Evolutionary conservation across 2,797 vertebrate genomes (phyloP), one percentile per base, ranked within the genome.

Genomic region (Sandelia bainsii): DNA sequence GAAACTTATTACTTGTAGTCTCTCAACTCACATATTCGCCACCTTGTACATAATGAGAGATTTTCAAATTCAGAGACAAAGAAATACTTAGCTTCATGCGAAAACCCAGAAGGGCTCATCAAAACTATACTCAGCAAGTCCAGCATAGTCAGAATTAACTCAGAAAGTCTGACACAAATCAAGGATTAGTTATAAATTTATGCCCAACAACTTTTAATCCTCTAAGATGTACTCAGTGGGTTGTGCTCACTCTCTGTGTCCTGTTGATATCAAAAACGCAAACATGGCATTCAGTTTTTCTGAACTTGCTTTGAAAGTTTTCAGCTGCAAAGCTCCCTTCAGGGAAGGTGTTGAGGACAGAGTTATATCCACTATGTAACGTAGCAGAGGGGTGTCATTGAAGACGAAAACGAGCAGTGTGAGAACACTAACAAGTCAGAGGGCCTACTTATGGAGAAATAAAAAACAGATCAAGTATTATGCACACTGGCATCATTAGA

Each of bases 111-210:
- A 49, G 34, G 44, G 19, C 34, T 63, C 62, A 56, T 59, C 64
- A 65, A 77, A 79, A 46, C 57, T 25, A 22, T 39, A 56, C 46
- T 65, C 27, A 67, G 48, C 50, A 65, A 46, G 71, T 69, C 40
- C 40, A 32, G 16, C 2, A 12, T 19, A 23, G 39, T 62, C 46
- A 56, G 37, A 62, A 62, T 56, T 22, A 60, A 54, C 42, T 59
- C 6, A 11, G 52, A 44, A 49, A 39, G 14, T 56, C 56, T 69
- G 69, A 73, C 52, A 69, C 45, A 68, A 64, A 54, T 64, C 64
- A 58, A 58, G 49, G 62, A 77, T 77, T 78, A 46, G 69, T 71
- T 69, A 66, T 61, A 60, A 66, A 82, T 80, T 73, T 32, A 69
- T 68, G 62, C 70, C 54, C 34, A 49, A 59, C 53, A 64, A 71